Percentiles rank a stretch among this genome's conserved stretches.
phyloP scores from a whole-genome alignment of 2,797 vertebrate genomes.

The Anniella stebbinsi region DNA sequence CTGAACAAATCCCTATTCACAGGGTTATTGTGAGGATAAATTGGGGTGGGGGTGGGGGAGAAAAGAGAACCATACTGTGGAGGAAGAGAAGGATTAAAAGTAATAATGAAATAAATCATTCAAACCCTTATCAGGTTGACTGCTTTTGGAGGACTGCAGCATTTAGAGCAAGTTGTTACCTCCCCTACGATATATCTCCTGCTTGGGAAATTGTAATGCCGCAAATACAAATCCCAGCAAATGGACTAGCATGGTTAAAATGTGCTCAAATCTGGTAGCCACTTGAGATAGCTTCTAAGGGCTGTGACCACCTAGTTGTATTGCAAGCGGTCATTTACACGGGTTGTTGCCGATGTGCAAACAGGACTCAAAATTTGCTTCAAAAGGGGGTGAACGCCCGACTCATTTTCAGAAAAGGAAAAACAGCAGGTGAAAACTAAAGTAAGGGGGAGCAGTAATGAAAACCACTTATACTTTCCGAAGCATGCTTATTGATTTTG shows the following conservation, averaged over 20 bases:
- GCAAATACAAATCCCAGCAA: background rate
- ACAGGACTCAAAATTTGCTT: background rate
- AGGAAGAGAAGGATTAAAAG: no score
- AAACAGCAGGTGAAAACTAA: background rate
- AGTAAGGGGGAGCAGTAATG: background rate
- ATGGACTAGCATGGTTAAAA: background rate
- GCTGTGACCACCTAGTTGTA: background rate
- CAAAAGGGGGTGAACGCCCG: background rate
- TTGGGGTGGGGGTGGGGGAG: background rate
- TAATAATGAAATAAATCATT: background rate
- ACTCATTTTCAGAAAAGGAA: background rate
- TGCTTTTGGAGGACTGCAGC: background rate
- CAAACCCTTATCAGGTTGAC: background rate
- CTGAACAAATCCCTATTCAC: background rate
- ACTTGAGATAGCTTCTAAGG: background rate
- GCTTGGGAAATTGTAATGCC: background rate
- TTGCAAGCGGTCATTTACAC: background rate
- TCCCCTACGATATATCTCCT: background rate
- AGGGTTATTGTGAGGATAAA: background rate
- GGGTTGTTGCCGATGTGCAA: background rate
- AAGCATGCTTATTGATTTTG: background rate
- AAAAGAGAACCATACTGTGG: no score
- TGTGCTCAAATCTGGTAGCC: background rate
- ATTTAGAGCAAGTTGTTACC: background rate
- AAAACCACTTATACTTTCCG: background rate